A percentile compares a stretch with the other conserved stretches of the same genome.
Evolutionary conservation across 2,888 invertebrate genomes (phyloP).

Genomic region (Acanthosepion lycidas): DNA sequence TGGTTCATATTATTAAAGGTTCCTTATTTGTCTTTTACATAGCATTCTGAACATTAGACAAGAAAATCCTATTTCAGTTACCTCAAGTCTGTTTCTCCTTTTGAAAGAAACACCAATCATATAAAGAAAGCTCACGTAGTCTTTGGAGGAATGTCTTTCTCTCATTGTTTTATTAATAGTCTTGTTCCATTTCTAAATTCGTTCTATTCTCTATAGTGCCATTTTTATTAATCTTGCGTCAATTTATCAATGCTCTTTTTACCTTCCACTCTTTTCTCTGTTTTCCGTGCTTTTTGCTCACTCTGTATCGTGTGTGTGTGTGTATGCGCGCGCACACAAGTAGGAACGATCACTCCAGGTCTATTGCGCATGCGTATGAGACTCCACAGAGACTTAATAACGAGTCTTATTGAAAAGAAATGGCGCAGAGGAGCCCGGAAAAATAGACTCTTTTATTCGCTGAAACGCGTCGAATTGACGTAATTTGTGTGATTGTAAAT

Average conservation of each 20-base stretch:
- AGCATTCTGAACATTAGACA: too few species aligned
- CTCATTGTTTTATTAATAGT: too few species aligned
- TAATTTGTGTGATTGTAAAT: constrained; percentile 9
- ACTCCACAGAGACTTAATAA: not conserved
- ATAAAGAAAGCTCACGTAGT: too few species aligned
- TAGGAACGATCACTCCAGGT: not conserved
- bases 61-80: too few species aligned
- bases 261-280: not conserved
- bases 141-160: too few species aligned
- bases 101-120: too few species aligned
- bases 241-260: not conserved
- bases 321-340: not conserved
- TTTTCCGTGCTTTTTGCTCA: not conserved
- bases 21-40: too few species aligned
- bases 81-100: too few species aligned
- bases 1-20: too few species aligned
- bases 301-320: not conserved
- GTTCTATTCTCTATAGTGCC: too few species aligned
- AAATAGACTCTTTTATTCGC: constrained; percentile 1
- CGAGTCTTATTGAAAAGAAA: constrained; percentile 15
- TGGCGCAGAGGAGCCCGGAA: not conserved
- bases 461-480: constrained; percentile 12
- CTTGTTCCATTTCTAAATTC: too few species aligned
- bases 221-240: not conserved
- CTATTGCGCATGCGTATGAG: not conserved